Conservation (phyloP, 2,113 vertebrate genomes). For the Rhadina sibilatrix region DNA sequence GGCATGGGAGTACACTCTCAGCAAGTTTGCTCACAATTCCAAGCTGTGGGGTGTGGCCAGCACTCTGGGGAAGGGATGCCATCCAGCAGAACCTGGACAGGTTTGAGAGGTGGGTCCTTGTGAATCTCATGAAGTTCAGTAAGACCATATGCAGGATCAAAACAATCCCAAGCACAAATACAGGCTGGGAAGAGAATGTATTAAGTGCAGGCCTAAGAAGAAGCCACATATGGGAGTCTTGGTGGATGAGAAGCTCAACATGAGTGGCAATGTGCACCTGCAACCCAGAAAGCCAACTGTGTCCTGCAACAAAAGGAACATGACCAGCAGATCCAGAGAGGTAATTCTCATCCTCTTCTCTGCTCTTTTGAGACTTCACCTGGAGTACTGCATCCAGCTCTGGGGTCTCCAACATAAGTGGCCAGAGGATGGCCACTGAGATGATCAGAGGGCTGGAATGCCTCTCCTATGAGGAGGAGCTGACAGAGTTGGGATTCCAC, state of each 20-base stretch:
- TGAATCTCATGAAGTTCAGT: neutral
- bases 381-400: neutral
- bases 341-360: neutral
- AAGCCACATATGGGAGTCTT: accelerated
- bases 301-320: neutral
- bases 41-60: neutral
- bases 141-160: neutral
- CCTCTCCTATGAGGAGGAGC: neutral
- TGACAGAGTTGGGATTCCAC: neutral
- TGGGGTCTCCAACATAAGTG: neutral
- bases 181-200: neutral
- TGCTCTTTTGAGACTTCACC: neutral
- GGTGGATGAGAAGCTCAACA: neutral
- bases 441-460: neutral
- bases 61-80: neutral
- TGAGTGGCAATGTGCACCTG: neutral
- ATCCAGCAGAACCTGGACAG: neutral
- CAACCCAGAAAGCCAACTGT: neutral
- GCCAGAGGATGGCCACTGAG: neutral
- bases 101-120: neutral
- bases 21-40: neutral
- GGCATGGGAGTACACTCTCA: neutral
- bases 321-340: neutral
- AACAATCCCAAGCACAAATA: neutral
- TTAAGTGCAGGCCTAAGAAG: neutral